A percentile compares a stretch with the other conserved stretches of the same genome.
Conservation (phyloP, 2,888 invertebrate species). For the Adelphocoris suturalis region DNA sequence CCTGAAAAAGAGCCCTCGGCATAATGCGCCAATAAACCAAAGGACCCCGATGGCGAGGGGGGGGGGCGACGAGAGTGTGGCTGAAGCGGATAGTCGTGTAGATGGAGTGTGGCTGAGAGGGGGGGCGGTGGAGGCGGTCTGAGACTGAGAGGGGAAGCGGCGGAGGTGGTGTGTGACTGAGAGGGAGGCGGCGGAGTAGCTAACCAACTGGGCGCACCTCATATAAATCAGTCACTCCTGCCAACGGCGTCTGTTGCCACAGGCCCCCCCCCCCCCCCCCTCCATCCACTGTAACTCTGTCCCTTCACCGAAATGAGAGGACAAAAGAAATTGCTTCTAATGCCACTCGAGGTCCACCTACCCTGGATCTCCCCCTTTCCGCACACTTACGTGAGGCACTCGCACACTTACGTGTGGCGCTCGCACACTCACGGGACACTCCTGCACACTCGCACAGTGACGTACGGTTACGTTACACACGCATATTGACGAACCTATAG, state of each 20-base stretch:
- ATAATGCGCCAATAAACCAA: constrained; percentile 66
- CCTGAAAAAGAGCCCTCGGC: constrained; percentile 15
- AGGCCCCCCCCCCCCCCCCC: not conserved
- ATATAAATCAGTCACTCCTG: constrained; percentile 64
- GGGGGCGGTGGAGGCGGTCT: not conserved
- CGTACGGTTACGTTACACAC: too few relatives aligned
- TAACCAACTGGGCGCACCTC: constrained; percentile 33
- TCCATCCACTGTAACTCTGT: not conserved
- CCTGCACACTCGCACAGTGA: not conserved
- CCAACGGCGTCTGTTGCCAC: constrained; percentile 43
- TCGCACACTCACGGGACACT: not conserved
- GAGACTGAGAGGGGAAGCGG: too few relatives aligned
- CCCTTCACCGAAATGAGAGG: constrained; percentile 37
- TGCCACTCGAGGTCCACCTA: constrained; percentile 16
- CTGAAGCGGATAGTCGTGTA: too few relatives aligned
- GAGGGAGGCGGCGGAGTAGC: not conserved
- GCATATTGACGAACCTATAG: too few relatives aligned
- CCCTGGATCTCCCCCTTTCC: not conserved
- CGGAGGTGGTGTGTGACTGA: not conserved
- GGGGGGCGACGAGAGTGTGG: not conserved
- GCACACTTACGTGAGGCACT: not conserved
- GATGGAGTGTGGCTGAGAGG: not conserved
- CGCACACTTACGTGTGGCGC: not conserved
- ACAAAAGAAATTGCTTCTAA: constrained; percentile 52
- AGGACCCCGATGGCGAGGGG: not conserved